Evolutionary conservation across 2,113 vertebrate genomes (phyloP), one percentile per base, ranked within the genome.

Genomic region (Lasiurus cinereus): DNA sequence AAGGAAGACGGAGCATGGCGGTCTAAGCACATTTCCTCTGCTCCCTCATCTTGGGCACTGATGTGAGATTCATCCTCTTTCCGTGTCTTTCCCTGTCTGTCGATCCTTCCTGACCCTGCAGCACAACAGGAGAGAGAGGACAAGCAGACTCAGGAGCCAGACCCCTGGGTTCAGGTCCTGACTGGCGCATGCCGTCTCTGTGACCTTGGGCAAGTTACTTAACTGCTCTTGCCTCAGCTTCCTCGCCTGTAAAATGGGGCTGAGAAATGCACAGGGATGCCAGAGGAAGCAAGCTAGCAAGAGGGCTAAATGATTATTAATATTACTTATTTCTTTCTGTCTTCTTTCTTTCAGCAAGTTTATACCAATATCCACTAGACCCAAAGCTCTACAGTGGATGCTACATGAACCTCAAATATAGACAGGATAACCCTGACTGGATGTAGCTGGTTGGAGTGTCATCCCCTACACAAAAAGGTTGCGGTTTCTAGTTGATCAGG

Each of bases 271-370:
- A 33, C 1, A 36, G 39, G 50, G 24, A 52, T 69, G n/a, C 18
- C 11, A 64, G 8, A 52, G 36, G 50, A 29, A 64, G 67, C 10
- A 48, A 69, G 36, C n/a, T 3, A 15, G 76, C 66, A 92, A 66
- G 33, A 16, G 13, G 39, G 24, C 16, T 56, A 50, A 27, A 48
- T 31, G 43, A 33, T 11, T 27, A 15, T 52, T 27, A 29, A 54
- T 27, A 18, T 46, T 62, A 31, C 29, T 48, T 27, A 50, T 56
- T 15, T 33, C 62, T 83, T 54, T n/a, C n/a, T 82, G 8, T 59
- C 43, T 59, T 78, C 79, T 69, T 94, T 76, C 43, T 59, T 76
- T 74, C 76, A 80, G 84, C 8, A 88, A 84, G 76, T 48, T 62
- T 19, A 46, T 82, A 48, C 24, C 87, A 86, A 29, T 43, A 52